Base-by-base conservation (phyloP, 64 coral and sea anemone genomes). In the Montipora sp. region DNA sequence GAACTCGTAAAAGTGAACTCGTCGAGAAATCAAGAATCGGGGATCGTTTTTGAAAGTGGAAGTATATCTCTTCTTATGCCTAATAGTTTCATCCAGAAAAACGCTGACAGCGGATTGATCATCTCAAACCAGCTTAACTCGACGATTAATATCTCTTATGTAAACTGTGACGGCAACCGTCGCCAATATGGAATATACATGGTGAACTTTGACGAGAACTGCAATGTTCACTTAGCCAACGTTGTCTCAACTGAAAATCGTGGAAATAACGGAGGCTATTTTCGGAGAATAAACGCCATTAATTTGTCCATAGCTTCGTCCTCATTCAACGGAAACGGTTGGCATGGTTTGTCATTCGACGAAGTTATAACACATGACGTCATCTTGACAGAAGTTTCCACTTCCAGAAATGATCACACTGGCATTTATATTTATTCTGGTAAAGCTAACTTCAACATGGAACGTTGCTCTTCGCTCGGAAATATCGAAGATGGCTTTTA, bases 401-500 rank as follows among this genome's bases (percentile, higher is more conserved):
- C 89, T 14, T 87, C 87, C 18, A 50, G 43, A 3, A 96, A 96
- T 75, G 19, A 22, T 16, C 7, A 44, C n/a, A 80, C 48, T 36
- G 95, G 95, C 20, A 3, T 93, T 5, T 24, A 71, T 48, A 19
- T 93, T 13, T 22, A 14, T 22, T 22, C 86, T n/a, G 95, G 95
- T 16, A 12, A 13, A 2, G 76, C 63, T 7, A 80, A 81, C 19
- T 47, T 89, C 46, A 60, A 63, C 5, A 59, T 96, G 23, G 18
- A 51, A 46, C 58, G 71, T 49, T 96, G 87, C 10, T 48, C 78
- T 22, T 87, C 93, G 3, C 10, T 55, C 6, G 24, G 60, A 16
- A 96, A 96, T 89, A 5, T 21, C 67, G 46, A 55, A 5, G 75
- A 93, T 60, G 95, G 95, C 3, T 80, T 59, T 50, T 44, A 61